Conservation (phyloP, 2,888 invertebrate genomes). For the Neoitamus cyanurus region DNA sequence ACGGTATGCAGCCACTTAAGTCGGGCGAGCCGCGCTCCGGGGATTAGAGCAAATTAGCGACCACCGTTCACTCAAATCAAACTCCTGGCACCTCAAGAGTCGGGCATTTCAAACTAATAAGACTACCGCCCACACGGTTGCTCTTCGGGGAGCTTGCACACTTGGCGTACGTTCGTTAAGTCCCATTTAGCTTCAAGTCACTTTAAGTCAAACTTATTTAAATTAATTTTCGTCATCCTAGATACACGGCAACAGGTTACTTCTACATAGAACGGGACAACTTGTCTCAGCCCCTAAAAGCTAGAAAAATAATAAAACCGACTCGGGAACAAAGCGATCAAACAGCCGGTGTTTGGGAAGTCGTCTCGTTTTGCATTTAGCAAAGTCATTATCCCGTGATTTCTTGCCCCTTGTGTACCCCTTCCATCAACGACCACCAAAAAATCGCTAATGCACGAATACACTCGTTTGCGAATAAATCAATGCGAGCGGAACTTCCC, state of each 20-base stretch:
- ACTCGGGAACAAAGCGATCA: neutral
- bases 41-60: neutral
- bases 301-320: neutral
- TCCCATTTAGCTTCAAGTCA: neutral
- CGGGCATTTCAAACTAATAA: too few relatives aligned
- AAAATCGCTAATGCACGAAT: neutral
- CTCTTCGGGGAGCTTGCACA: too few relatives aligned
- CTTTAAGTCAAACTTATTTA: neutral
- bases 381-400: neutral
- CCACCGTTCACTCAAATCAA: neutral
- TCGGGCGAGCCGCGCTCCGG: neutral
- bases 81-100: neutral
- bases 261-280: neutral
- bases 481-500: neutral
- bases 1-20: neutral
- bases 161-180: neutral
- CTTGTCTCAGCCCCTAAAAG: neutral
- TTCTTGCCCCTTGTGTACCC: neutral
- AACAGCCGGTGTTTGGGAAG: neutral
- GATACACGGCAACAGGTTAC: neutral
- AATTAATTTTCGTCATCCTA: neutral
- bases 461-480: neutral
- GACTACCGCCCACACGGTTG: too few relatives aligned
- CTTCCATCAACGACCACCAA: neutral
- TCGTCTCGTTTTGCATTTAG: slow-evolving; percentile 1